Conservation (phyloP, 2,797 vertebrate genomes). For the Lutjanus argentimaculatus region DNA sequence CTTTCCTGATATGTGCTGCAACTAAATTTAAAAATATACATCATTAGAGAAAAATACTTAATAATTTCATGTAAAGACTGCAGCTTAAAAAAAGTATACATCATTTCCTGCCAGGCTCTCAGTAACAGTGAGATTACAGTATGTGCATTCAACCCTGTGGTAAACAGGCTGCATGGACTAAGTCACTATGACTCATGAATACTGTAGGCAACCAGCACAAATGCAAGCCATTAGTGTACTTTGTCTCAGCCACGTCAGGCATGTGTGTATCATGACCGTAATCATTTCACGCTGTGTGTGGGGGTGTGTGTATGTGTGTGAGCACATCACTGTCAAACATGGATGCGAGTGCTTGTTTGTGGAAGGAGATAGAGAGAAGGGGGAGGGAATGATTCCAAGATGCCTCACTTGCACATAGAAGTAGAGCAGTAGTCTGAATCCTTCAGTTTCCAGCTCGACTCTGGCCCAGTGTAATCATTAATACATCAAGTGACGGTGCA, state of each 20-base stretch:
- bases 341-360: constrained; percentile 36
- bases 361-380: neutral
- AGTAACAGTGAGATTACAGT: constrained; percentile 26
- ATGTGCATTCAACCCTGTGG: constrained; percentile 37
- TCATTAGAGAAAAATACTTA: neutral
- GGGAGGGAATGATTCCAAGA: constrained; percentile 5
- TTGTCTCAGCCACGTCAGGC: constrained; percentile 36
- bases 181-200: constrained; percentile 62
- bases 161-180: constrained; percentile 37
- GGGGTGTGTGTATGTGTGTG: constrained; percentile 8
- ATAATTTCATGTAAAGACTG: constrained; percentile 6
- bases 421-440: neutral
- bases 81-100: constrained; percentile 1
- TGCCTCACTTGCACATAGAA: neutral
- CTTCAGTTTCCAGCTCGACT: neutral
- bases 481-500: constrained; percentile 9
- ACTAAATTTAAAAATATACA: neutral
- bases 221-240: constrained; percentile 46
- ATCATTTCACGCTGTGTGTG: constrained; percentile 34
- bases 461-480: constrained; percentile 15
- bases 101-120: constrained; percentile 18
- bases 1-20: neutral
- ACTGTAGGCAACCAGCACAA: constrained; percentile 60
- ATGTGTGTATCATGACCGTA: constrained; percentile 46
- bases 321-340: constrained; percentile 34